Conservation (phyloP, 2,888 invertebrate genomes). For the Sarcophaga variegata region DNA sequence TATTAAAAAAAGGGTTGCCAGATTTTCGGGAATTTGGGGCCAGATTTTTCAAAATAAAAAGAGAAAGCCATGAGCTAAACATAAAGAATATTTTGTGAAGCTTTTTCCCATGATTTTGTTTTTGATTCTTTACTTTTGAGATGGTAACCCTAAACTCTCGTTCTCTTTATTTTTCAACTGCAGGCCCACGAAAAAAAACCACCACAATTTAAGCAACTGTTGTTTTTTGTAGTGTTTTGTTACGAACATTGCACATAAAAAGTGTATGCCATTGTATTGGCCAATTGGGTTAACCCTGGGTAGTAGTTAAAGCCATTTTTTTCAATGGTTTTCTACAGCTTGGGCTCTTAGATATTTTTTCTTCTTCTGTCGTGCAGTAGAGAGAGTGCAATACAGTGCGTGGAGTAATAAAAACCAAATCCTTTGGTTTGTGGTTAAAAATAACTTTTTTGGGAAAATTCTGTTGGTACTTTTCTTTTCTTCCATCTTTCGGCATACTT, state of each 20-base stretch:
- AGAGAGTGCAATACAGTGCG: neutral
- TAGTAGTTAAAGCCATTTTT: neutral
- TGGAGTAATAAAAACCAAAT: slow-evolving; percentile 62
- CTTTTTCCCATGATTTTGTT: too few species aligned
- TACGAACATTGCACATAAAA: neutral
- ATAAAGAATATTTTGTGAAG: too few species aligned
- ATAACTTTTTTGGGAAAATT: slow-evolving; percentile 52
- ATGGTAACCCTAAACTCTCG: neutral
- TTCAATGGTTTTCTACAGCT: too few species aligned
- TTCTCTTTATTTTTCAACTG: neutral
- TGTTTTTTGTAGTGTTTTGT: slow-evolving; percentile 39
- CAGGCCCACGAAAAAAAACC: neutral
- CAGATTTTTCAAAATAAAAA: neutral
- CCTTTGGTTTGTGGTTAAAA: slow-evolving; percentile 65
- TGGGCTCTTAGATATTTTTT: slow-evolving; percentile 50
- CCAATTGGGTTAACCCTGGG: slow-evolving; percentile 72
- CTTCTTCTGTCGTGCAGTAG: slow-evolving; percentile 64
- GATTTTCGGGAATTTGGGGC: neutral
- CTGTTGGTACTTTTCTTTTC: slow-evolving; percentile 1
- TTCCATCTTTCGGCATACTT: neutral
- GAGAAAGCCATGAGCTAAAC: too few species aligned
- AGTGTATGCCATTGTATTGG: slow-evolving; percentile 45
- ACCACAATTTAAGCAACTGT: slow-evolving; percentile 54
- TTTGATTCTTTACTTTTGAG: too few species aligned
- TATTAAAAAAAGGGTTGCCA: slow-evolving; percentile 36